These are phyloP conservation scores for Holothuria glaberrima DNA, from an alignment of 35 echinoderm and acorn worm genomes.

Conservation along the genomic window DNA sequence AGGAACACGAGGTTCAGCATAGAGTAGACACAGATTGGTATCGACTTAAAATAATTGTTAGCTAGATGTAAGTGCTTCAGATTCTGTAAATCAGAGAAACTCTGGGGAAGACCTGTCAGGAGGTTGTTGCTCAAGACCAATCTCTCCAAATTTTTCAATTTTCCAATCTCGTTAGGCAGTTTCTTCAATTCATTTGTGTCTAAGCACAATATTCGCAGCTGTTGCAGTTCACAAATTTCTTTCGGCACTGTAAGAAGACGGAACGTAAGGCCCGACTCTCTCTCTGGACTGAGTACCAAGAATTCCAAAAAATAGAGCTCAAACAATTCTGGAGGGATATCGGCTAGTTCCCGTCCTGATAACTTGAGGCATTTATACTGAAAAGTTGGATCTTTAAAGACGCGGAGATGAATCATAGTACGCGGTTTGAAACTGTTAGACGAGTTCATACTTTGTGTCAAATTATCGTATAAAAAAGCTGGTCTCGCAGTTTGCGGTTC, in stretches of 20 bases:
- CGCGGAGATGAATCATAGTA: slow-evolving; percentile 58
- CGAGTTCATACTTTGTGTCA: slow-evolving; percentile 4
- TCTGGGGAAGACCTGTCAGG: slow-evolving; percentile 70
- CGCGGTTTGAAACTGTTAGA: slow-evolving; percentile 8
- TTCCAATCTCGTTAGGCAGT: slow-evolving; percentile 69
- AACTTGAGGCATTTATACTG: slow-evolving; percentile 81
- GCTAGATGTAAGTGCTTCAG: slow-evolving; percentile 88
- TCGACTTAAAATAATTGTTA: slow-evolving; percentile 84
- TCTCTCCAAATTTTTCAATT: slow-evolving; percentile 78
- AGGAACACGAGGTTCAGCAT: slow-evolving; percentile 83
- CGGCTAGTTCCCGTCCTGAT: slow-evolving; percentile 69
- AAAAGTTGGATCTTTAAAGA: slow-evolving; percentile 66
- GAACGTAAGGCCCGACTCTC: slow-evolving; percentile 70
- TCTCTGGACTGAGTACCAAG: slow-evolving; percentile 87
- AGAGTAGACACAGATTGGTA: slow-evolving; percentile 70
- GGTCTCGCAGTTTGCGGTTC: no score
- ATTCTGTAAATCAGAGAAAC: slow-evolving; percentile 63
- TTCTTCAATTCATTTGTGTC: slow-evolving; percentile 88
- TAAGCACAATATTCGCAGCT: slow-evolving; percentile 80
- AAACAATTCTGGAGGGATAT: slow-evolving; percentile 70
- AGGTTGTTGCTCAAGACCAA: slow-evolving; percentile 93
- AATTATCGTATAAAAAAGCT: no score
- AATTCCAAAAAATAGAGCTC: slow-evolving; percentile 75
- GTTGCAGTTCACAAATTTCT: slow-evolving; percentile 57
- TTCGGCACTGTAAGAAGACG: slow-evolving; percentile 65